phyloP scores from a whole-genome alignment of 2,113 vertebrate genomes.

The Triplophysa dalaica region DNA sequence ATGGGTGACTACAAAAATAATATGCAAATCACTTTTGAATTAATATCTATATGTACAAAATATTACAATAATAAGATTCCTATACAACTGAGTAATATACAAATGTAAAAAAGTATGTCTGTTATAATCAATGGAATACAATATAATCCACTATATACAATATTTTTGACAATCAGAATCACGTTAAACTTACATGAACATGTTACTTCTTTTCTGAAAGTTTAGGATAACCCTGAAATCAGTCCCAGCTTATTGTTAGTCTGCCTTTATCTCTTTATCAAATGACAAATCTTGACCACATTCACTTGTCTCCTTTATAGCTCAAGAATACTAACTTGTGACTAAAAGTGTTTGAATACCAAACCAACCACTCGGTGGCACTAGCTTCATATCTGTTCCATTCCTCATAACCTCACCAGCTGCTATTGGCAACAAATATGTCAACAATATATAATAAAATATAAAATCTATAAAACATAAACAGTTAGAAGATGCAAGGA shows the following conservation, averaged over 20 bases:
- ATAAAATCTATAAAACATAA: no score
- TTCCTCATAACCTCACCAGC: no score
- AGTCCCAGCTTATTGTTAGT: background rate
- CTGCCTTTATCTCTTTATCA: background rate
- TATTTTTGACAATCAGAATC: background rate
- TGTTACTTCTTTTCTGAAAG: background rate
- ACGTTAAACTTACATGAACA: no score
- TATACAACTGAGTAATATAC: background rate
- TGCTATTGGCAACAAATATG: background rate
- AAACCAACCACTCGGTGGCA: constrained; percentile 14
- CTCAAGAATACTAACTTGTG: background rate
- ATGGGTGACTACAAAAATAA: background rate
- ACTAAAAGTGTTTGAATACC: background rate
- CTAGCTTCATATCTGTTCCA: background rate
- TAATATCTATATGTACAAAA: background rate
- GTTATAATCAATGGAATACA: background rate
- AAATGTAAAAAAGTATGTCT: background rate
- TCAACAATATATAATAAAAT: no score
- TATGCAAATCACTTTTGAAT: background rate
- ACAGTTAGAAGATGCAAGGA: no score
- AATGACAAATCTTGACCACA: background rate
- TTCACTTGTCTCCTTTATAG: background rate
- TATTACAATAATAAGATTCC: background rate
- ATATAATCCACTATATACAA: background rate
- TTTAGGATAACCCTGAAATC: background rate